Evolutionary conservation across 2,797 vertebrate genomes (phyloP).

Genomic region (Hippoglossus hippoglossus): DNA sequence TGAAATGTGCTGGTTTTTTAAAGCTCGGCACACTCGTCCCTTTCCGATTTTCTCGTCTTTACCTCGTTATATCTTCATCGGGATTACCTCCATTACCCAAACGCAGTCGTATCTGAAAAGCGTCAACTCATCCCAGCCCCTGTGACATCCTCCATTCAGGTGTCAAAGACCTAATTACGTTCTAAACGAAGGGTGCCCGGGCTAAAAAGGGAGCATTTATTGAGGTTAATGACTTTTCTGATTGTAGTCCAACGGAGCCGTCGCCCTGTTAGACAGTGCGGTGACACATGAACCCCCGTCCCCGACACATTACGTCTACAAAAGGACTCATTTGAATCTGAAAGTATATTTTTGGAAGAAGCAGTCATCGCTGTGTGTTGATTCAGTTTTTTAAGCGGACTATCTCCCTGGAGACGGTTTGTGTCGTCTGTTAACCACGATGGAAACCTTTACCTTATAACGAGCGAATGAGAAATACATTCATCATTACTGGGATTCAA

Average conservation of each 20-base stretch:
- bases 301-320: conserved; percentile 4
- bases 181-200: conserved; percentile 31
- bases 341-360: background rate
- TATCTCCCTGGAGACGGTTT: too few relatives aligned
- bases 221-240: conserved; percentile 59
- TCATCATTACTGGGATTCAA: background rate
- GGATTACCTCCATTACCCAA: background rate
- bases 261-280: conserved; percentile 30
- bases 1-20: background rate
- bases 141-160: conserved; percentile 33
- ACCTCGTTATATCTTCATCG: background rate
- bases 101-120: conserved; percentile 20
- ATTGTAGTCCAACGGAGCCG: conserved; percentile 34
- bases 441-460: background rate
- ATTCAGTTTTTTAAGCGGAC: background rate
- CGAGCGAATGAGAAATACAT: too few relatives aligned
- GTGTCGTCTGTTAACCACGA: background rate
- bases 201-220: conserved; percentile 32
- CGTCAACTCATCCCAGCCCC: conserved; percentile 31
- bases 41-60: background rate
- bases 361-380: background rate
- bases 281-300: conserved; percentile 20
- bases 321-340: conserved; percentile 5
- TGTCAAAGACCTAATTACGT: conserved; percentile 55
- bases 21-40: background rate